These are phyloP conservation scores for Isichthys henryi DNA, from an alignment of 2,113 vertebrate genomes.

Conservation along the genomic window DNA sequence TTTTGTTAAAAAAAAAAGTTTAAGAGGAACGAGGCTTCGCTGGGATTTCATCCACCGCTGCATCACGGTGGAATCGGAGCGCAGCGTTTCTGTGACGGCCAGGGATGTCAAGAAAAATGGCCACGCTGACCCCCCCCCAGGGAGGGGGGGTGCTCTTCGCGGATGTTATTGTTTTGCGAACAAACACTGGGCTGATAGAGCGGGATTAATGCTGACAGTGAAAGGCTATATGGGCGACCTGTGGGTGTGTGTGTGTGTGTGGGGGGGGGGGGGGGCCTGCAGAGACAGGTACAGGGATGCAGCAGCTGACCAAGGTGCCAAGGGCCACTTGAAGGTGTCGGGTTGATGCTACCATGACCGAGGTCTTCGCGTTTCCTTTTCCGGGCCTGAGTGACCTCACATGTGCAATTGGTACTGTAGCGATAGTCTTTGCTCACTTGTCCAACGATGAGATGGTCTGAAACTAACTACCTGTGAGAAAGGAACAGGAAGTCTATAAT, in stretches of 20 bases:
- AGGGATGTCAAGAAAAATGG: conserved; percentile 69
- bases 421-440: not conserved
- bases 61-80: not conserved
- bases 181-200: conserved; percentile 71
- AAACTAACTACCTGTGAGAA: not conserved
- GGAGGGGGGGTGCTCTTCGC: conserved; percentile 52
- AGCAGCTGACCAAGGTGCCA: conserved; percentile 77
- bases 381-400: too few species aligned
- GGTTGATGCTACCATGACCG: not conserved
- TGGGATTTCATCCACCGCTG: too few species aligned
- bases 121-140: conserved; percentile 45
- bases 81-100: conserved; percentile 40
- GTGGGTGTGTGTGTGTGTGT: conserved; percentile 8
- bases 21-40: not conserved
- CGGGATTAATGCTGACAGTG: conserved; percentile 63
- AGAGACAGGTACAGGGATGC: conserved; percentile 68
- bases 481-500: not conserved
- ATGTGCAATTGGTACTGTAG: not conserved
- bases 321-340: conserved; percentile 47
- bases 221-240: conserved; percentile 74
- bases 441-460: not conserved
- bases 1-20: not conserved
- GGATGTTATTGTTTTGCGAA: conserved; percentile 86
- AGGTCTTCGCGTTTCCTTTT: too few species aligned
- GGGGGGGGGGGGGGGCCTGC: too few species aligned